Conservation (phyloP, 1,140 invertebrate species). For the Listronotus bonariensis region DNA sequence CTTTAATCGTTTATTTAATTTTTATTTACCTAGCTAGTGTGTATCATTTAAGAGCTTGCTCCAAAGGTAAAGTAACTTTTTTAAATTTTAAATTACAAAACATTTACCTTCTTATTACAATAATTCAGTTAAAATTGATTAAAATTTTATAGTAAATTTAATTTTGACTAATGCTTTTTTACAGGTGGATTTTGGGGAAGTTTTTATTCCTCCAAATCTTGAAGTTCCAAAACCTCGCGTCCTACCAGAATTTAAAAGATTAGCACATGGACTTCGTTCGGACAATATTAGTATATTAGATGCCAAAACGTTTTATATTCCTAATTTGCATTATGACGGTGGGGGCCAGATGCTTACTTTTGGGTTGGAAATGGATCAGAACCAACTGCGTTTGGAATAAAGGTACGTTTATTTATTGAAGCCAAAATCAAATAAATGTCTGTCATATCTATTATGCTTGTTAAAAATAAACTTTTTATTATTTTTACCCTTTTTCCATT, state of each 20-base stretch:
- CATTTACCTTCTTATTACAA: too few relatives aligned
- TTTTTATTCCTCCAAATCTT: conserved; percentile 74
- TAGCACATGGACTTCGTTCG: conserved; percentile 85
- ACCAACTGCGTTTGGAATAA: conserved; percentile 80
- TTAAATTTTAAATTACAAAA: too few relatives aligned
- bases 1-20: too few relatives aligned
- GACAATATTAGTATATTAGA: conserved; percentile 90
- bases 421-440: too few relatives aligned
- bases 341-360: conserved; percentile 90
- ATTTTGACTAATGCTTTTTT: conserved; percentile 27
- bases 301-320: conserved; percentile 90
- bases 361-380: conserved; percentile 87
- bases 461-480: too few relatives aligned
- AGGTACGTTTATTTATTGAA: conserved; percentile 52
- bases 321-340: conserved; percentile 90
- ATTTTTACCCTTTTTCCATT: too few relatives aligned
- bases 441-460: too few relatives aligned
- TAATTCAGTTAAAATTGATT: too few relatives aligned
- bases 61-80: too few relatives aligned
- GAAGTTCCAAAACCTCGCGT: conserved; percentile 76
- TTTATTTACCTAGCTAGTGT: too few relatives aligned
- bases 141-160: too few relatives aligned
- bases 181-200: conserved; percentile 87
- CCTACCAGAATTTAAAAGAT: conserved; percentile 80
- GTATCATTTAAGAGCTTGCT: too few relatives aligned